Conservation (phyloP, 2,888 invertebrate genomes). For the Itoplectis maculator region DNA sequence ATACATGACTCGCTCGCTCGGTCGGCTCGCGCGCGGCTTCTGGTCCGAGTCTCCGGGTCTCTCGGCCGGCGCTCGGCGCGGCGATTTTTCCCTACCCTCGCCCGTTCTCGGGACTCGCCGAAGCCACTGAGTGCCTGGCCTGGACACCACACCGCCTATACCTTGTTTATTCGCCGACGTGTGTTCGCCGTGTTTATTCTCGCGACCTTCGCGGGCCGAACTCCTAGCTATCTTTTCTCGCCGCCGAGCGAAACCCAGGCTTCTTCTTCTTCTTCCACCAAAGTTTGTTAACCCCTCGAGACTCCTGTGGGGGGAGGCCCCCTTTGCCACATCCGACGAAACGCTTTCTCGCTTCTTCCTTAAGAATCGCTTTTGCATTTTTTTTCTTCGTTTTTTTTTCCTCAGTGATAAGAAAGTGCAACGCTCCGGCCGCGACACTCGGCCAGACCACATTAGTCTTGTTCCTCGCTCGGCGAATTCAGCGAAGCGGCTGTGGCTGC, state of each 20-base stretch:
- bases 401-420: neutral
- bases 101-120: constrained; percentile 29
- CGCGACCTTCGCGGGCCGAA: constrained; percentile 31
- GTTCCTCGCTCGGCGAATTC: neutral
- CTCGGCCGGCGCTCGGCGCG: neutral
- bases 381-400: neutral
- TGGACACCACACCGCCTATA: neutral
- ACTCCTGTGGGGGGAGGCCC: too few species aligned
- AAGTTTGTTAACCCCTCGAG: constrained; percentile 42
- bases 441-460: neutral
- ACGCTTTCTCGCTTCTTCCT: constrained; percentile 5
- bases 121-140: constrained; percentile 22
- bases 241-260: constrained; percentile 9
- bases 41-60: constrained; percentile 8
- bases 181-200: constrained; percentile 42
- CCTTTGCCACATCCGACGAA: constrained; percentile 10
- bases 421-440: neutral
- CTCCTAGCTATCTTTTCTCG: constrained; percentile 17
- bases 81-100: constrained; percentile 15
- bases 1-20: constrained; percentile 22
- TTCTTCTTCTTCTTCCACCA: neutral
- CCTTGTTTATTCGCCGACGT: constrained; percentile 45
- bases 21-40: constrained; percentile 32
- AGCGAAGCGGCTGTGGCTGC: neutral
- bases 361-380: neutral